Base-by-base conservation (phyloP, 2,888 invertebrate genomes). In the Drosophila mercatorum region DNA sequence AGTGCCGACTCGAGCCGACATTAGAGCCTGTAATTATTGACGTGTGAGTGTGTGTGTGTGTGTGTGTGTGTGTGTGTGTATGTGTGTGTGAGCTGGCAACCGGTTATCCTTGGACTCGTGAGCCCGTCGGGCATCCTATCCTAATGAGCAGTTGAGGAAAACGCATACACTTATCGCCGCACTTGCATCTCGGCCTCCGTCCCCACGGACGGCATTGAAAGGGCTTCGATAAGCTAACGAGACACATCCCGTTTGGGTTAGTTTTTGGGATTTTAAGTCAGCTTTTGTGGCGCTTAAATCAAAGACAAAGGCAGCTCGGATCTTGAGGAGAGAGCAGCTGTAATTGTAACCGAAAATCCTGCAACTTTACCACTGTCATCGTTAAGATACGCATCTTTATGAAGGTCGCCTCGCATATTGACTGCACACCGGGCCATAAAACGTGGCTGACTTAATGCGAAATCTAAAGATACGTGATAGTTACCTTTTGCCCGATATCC, bases 301-400 rank as follows among this genome's bases (percentile, higher is more conserved):
- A 81, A 89, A 87, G 89, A 89, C 87, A 88, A 86, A 69, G 69
- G 56, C 56, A 41, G 57, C 62, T 41, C 31, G 56, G 57, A 51
- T 76, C 78, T 85, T 83, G 64, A 74, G 81, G 65, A 67, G 40
- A 49, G 46, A 55, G 38, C 55, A 34, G 0, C 49, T 40, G 26
- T 60, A 49, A 49, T 31, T 38, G 6, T 40, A 34, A 49, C 63
- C 31, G 72, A 80, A 81, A 75, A 47, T 68, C 46, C 55, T 46
- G 61, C 56, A 62, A 78, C 72, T 81, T 76, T 81, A 52, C 74
- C 80, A 87, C 90, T 91, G 91, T 91, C 91, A 85, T 91, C 85
- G 84, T 90, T 89, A 87, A 90, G 91, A 91, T 91, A 83, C 53
- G 52, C 60, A 91, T 91, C 91, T 91, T 91, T 90, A 90, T 91